Evolutionary conservation across 2,797 vertebrate genomes (phyloP).

Genomic region (Lagocephalus sceleratus): DNA sequence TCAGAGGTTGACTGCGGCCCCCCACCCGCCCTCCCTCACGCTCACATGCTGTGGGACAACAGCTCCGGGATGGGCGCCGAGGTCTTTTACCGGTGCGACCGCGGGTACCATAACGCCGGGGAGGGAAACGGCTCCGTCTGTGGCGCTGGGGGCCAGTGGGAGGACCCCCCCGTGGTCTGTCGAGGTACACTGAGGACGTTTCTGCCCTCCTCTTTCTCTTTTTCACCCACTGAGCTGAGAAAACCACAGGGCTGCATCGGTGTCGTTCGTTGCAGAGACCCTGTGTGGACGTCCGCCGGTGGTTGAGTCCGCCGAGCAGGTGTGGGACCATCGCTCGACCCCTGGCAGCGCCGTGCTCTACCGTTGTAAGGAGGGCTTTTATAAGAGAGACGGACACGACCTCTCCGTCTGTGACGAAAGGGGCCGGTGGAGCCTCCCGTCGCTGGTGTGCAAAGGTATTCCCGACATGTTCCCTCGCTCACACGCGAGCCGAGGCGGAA

Average conservation of each 20-base stretch:
- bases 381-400: constrained; percentile 56
- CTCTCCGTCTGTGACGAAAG: constrained; percentile 73
- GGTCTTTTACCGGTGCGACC: constrained; percentile 75
- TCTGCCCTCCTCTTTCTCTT: not conserved
- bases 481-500: no score
- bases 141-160: constrained; percentile 59
- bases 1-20: constrained; percentile 80
- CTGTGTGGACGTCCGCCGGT: constrained; percentile 77
- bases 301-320: constrained; percentile 69
- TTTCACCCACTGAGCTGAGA: no score
- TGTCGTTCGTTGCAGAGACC: constrained; percentile 72
- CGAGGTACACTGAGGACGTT: constrained; percentile 51
- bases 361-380: constrained; percentile 79
- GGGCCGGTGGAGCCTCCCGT: constrained; percentile 76
- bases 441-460: constrained; percentile 80
- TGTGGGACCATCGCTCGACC: constrained; percentile 71
- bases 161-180: constrained; percentile 44
- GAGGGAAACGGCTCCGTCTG: constrained; percentile 52
- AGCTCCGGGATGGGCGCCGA: constrained; percentile 62
- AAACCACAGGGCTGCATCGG: not conserved
- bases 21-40: constrained; percentile 71
- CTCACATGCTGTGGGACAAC: constrained; percentile 74
- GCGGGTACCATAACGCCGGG: constrained; percentile 75
- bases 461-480: not conserved
- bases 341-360: constrained; percentile 77